A percentile compares a stretch with the other conserved stretches of the same genome.
Evolutionary conservation across 2,113 vertebrate genomes (phyloP).

Genomic region (Mustela nigripes): DNA sequence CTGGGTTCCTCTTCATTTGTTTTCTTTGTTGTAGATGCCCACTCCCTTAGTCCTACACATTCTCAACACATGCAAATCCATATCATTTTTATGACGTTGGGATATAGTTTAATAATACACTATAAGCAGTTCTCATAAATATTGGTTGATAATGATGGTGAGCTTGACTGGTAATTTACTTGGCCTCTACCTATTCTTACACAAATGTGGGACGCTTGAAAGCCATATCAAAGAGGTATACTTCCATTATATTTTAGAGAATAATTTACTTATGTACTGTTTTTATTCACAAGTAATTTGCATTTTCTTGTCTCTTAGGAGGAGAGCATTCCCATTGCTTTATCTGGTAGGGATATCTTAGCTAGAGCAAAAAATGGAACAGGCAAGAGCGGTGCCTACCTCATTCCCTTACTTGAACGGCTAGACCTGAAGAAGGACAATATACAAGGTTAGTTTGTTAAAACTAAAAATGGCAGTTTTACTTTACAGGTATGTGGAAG

Average conservation of each 20-base stretch:
- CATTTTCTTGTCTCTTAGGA: conserved; percentile 88
- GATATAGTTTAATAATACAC: background rate
- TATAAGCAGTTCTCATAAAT: background rate
- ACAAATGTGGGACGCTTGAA: background rate
- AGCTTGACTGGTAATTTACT: conserved; percentile 17
- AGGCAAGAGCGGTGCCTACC: conserved; percentile 99
- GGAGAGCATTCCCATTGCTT: conserved; percentile 99
- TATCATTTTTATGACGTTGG: background rate
- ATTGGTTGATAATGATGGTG: conserved; percentile 20
- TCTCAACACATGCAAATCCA: background rate
- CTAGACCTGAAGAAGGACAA: conserved; percentile 99
- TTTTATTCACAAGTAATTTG: conserved; percentile 50
- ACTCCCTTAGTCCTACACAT: background rate
- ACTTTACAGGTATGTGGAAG: background rate
- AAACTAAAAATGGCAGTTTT: background rate
- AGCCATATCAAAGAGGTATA: background rate
- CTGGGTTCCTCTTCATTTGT: background rate
- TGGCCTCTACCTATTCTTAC: conserved; percentile 16
- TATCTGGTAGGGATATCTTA: conserved; percentile 99
- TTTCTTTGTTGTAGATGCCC: background rate
- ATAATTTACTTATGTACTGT: background rate
- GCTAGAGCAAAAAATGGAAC: conserved; percentile 99
- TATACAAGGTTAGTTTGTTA: conserved; percentile 95
- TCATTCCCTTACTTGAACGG: conserved; percentile 99
- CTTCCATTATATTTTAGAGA: conserved; percentile 28